These are phyloP conservation scores for Galeruca laticollis DNA, from an alignment of 2,888 invertebrate genomes.

Conservation along the genomic window DNA sequence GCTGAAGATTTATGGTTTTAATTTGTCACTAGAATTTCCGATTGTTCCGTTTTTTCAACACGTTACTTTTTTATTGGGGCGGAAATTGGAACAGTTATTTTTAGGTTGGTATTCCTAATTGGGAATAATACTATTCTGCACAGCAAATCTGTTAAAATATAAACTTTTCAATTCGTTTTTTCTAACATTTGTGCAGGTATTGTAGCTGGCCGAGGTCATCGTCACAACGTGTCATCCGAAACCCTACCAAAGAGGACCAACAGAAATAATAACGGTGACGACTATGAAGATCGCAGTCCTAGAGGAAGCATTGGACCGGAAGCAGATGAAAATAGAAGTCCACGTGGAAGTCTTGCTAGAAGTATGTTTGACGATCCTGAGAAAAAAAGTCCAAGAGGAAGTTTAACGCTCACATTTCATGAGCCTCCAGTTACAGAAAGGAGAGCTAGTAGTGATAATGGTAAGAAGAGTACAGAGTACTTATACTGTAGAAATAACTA, in stretches of 20 bases:
- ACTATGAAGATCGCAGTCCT: conserved; percentile 64
- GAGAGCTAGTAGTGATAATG: conserved; percentile 73
- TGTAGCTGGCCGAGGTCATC: conserved; percentile 69
- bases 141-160: no score
- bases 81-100: not conserved
- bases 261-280: conserved; percentile 5
- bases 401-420: conserved; percentile 73
- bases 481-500: no score
- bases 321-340: conserved; percentile 69
- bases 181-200: not conserved
- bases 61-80: not conserved
- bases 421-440: conserved; percentile 72
- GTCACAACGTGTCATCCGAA: conserved; percentile 73
- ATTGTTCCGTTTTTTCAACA: not conserved
- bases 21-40: not conserved
- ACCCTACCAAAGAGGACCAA: conserved; percentile 13
- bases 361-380: conserved; percentile 65
- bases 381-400: conserved; percentile 71
- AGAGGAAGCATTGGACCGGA: conserved; percentile 70
- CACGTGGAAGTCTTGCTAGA: conserved; percentile 73
- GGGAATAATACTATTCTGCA: no score
- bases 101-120: no score
- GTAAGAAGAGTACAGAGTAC: conserved; percentile 62
- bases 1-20: not conserved
- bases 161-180: no score